These are phyloP conservation scores for Gephyroberyx darwinii DNA, from an alignment of 2,797 vertebrate species.

Conservation along the genomic window DNA sequence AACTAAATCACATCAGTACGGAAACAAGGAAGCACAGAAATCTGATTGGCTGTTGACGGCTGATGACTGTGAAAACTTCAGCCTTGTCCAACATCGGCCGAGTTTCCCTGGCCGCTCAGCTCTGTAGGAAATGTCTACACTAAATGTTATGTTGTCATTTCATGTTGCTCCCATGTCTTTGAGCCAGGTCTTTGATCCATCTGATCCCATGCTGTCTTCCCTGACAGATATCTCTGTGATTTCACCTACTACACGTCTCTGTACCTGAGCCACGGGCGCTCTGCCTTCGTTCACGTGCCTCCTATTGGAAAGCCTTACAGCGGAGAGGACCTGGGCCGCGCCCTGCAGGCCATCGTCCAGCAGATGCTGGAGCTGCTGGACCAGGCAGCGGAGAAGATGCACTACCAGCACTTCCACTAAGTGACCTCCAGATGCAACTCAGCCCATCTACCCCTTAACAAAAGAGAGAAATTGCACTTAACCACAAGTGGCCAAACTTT, in stretches of 20 bases:
- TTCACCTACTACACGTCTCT: conserved; percentile 95
- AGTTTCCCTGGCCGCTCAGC: too few relatives aligned
- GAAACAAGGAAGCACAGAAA: too few relatives aligned
- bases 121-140: too few relatives aligned
- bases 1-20: too few relatives aligned
- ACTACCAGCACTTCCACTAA: conserved; percentile 80
- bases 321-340: conserved; percentile 88
- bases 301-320: conserved; percentile 90
- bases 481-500: conserved; percentile 72
- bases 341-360: conserved; percentile 87
- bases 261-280: conserved; percentile 89
- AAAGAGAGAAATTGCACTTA: conserved; percentile 75
- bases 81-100: too few relatives aligned
- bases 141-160: neutral
- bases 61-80: too few relatives aligned
- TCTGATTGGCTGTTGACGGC: too few relatives aligned
- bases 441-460: conserved; percentile 60
- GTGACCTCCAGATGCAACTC: conserved; percentile 65
- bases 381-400: conserved; percentile 82
- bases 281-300: conserved; percentile 92
- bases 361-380: conserved; percentile 87
- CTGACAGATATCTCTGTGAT: conserved; percentile 91
- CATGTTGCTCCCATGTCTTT: neutral
- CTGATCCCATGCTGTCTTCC: neutral
- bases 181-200: neutral